Evolutionary conservation across 2,888 invertebrate genomes (phyloP), one percentile per base, ranked within the genome.

Genomic region (Drosophila atripex): DNA sequence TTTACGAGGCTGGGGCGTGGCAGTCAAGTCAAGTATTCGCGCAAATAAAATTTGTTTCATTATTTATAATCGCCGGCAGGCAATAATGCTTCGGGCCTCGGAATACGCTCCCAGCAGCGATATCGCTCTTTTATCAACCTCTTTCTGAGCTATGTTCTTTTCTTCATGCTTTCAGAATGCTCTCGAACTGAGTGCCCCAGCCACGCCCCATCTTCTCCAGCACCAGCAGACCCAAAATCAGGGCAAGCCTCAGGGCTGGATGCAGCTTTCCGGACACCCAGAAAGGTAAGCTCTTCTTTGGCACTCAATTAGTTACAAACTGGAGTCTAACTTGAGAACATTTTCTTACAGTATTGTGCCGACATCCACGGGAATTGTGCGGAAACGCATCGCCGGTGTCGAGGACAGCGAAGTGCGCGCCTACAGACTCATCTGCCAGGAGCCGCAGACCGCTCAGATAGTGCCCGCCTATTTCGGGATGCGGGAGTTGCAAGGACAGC

Each of bases 211-310:
- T 55, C 92, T 98, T 49, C 92, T 97, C 77, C 95, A 95, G 89
- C 95, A 95, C 73, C 89, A 90, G 43, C 39, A 90, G 59, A 80
- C 80, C 76, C 76, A 77, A 56, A 77, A 73, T 52, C 86, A 71
- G 73, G 71, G 53, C 16, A 90, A 91, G 74, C 90, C 90, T 39
- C 86, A 77, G 52, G 92, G 92, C 14, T 98, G 98, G 98, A 96
- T 98, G 92, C 98, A 98, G 92, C 92, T 98, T 73, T 96, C 97
- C 12, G 98, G 98, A 0, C 98, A 98, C 92, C 95, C 96, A 60
- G 97, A 98, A 77, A 91, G 90, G 91, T 90, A 77, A 78, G 70
- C 57, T 69, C 65, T 23, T 50, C 11, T 8, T 28, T 7, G 2
- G 16, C 21, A 1, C 7, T 23, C 2, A 12, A 16, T 12, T 18